Evolutionary conservation across 2,113 vertebrate species (phyloP).

Genomic region (Vidua chalybeata): DNA sequence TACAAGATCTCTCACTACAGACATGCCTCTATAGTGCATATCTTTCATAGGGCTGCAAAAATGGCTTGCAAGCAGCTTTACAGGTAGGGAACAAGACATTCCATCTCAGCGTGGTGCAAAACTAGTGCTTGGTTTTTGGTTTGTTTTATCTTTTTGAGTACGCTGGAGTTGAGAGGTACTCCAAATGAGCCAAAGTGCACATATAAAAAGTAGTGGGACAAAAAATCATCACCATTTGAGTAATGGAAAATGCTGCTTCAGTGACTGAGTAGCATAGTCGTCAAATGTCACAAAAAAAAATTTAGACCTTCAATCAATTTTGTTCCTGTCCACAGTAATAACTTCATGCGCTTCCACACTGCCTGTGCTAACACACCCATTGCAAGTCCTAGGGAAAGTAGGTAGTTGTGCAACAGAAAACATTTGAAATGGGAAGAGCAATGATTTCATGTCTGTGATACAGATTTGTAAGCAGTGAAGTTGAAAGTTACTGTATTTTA

Average conservation of each 20-base stretch:
- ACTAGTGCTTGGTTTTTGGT: not conserved
- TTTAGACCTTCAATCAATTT: not conserved
- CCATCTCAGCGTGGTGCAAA: not conserved
- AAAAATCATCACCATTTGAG: not conserved
- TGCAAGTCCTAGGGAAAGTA: not conserved
- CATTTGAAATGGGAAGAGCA: not conserved
- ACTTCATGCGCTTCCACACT: not conserved
- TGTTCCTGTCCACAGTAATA: not conserved
- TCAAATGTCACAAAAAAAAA: not conserved
- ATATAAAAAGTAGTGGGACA: not conserved
- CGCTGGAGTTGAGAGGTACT: not conserved
- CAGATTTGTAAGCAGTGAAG: not conserved
- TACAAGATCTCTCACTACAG: not conserved
- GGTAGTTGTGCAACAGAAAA: not conserved
- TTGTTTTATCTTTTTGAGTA: not conserved
- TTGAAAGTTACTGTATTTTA: conserved; percentile 70
- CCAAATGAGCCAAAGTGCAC: not conserved
- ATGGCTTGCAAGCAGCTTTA: not conserved
- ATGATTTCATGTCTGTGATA: not conserved
- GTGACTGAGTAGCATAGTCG: not conserved
- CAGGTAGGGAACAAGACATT: not conserved
- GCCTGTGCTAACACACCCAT: not conserved
- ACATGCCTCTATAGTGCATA: accelerated
- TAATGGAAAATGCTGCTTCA: not conserved
- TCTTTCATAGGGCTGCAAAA: not conserved